Evolutionary conservation across 2,888 invertebrate genomes (phyloP).

Genomic region (Catocala nupta): DNA sequence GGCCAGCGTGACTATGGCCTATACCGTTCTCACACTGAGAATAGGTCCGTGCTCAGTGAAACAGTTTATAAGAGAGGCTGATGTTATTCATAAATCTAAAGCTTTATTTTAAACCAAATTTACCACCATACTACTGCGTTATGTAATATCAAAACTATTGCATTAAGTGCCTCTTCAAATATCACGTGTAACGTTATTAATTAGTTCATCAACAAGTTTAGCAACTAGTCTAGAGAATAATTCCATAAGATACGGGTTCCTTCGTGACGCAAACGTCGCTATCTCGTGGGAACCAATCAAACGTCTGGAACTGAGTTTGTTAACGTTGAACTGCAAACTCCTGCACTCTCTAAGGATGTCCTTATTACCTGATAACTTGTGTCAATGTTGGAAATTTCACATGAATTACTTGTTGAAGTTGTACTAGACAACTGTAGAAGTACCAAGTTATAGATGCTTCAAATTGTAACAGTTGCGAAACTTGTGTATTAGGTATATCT

Average conservation of each 20-base stretch:
- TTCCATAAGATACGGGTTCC: slow-evolving; percentile 44
- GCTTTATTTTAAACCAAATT: slow-evolving; percentile 2
- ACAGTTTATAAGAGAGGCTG: too few species aligned
- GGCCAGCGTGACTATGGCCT: too few species aligned
- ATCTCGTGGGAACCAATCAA: slow-evolving; percentile 70
- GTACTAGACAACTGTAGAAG: neutral
- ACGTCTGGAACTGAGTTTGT: slow-evolving; percentile 57
- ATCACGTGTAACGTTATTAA: slow-evolving; percentile 55
- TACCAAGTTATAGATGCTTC: neutral
- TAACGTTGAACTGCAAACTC: slow-evolving; percentile 53
- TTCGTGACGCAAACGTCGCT: slow-evolving; percentile 47
- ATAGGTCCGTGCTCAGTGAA: too few species aligned
- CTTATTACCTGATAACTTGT: slow-evolving; percentile 45
- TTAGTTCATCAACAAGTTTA: slow-evolving; percentile 46
- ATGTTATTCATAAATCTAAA: too few species aligned
- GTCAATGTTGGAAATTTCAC: slow-evolving; percentile 11
- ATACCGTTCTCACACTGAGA: too few species aligned
- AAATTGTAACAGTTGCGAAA: neutral
- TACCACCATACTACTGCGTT: neutral
- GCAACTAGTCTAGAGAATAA: slow-evolving; percentile 48
- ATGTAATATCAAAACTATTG: slow-evolving; percentile 23
- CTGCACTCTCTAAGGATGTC: slow-evolving; percentile 48
- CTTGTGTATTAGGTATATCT: too few species aligned
- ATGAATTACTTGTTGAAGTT: slow-evolving; percentile 10
- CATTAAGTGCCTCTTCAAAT: slow-evolving; percentile 44